Evolutionary conservation across 2,888 invertebrate genomes (phyloP).

Genomic region (Cremastinae sp.): DNA sequence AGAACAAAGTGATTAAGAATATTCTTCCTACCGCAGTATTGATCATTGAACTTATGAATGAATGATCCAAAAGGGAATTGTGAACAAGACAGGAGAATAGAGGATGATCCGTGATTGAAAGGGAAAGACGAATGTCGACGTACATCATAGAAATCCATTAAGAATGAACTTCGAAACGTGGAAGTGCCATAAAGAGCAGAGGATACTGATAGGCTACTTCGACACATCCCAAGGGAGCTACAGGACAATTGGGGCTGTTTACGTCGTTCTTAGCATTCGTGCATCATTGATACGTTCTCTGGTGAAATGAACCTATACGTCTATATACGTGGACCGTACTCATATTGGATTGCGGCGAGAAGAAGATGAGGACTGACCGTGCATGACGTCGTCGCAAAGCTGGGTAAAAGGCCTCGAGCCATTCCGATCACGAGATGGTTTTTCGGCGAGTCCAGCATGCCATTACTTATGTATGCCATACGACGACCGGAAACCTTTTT

Average conservation of each 20-base stretch:
- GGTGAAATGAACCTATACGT: constrained; percentile 47
- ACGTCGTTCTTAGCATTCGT: constrained; percentile 72
- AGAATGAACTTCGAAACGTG: constrained; percentile 30
- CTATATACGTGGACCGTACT: constrained; percentile 9
- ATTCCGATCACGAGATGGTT: constrained; percentile 67
- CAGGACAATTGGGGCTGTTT: constrained; percentile 73
- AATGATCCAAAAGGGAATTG: neutral
- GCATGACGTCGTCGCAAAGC: constrained; percentile 47
- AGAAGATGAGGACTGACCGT: constrained; percentile 30
- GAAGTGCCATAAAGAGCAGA: constrained; percentile 60
- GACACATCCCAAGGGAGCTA: constrained; percentile 68
- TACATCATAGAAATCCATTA: constrained; percentile 56
- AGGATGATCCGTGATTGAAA: constrained; percentile 2
- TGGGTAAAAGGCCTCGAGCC: constrained; percentile 58
- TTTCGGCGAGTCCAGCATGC: constrained; percentile 68
- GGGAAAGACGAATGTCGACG: constrained; percentile 6
- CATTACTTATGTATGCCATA: constrained; percentile 75
- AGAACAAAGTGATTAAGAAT: too few relatives aligned
- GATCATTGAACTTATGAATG: neutral
- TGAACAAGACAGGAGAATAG: neutral
- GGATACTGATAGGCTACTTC: constrained; percentile 75
- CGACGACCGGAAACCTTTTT: constrained; percentile 68
- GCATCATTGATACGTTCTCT: constrained; percentile 73
- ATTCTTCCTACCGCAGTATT: too few relatives aligned
- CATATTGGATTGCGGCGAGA: constrained; percentile 43